These are phyloP conservation scores for Trematomus bernacchii DNA, from an alignment of 2,797 vertebrate species.

Conservation along the genomic window DNA sequence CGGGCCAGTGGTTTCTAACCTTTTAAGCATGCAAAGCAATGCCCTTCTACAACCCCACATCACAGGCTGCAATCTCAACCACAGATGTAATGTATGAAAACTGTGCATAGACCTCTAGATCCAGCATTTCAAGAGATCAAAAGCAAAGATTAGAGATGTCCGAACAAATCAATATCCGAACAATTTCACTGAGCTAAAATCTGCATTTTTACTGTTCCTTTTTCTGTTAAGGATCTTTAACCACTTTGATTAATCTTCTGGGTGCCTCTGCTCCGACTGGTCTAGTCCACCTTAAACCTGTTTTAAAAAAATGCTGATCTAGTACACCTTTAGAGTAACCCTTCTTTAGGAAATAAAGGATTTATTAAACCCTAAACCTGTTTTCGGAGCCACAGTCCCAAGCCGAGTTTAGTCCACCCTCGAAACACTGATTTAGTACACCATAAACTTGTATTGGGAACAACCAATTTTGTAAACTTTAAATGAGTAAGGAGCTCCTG, in stretches of 20 bases:
- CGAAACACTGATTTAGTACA: background rate
- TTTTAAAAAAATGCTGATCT: too few species aligned
- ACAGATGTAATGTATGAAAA: too few species aligned
- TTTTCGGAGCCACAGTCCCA: background rate
- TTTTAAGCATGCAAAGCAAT: conserved; percentile 7
- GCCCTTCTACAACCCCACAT: conserved; percentile 20
- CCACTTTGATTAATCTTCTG: background rate
- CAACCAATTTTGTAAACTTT: background rate
- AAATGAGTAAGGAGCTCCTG: background rate
- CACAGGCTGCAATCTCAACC: conserved; percentile 7
- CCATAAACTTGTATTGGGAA: background rate
- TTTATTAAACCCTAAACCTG: background rate
- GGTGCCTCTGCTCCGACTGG: too few species aligned
- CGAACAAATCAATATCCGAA: too few species aligned
- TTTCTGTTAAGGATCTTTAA: too few species aligned
- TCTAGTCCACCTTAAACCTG: background rate
- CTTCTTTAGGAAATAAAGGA: background rate
- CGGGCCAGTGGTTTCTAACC: conserved; percentile 9
- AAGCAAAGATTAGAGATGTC: too few species aligned
- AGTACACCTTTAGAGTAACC: background rate
- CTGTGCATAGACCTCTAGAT: too few species aligned
- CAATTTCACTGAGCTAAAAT: too few species aligned
- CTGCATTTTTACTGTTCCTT: too few species aligned
- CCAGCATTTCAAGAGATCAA: too few species aligned
- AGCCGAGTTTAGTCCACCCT: background rate